Percentiles rank a stretch among this genome's conserved stretches.
phyloP scores from a whole-genome alignment of 2,113 vertebrate species.

The Aphyosemion australe region DNA sequence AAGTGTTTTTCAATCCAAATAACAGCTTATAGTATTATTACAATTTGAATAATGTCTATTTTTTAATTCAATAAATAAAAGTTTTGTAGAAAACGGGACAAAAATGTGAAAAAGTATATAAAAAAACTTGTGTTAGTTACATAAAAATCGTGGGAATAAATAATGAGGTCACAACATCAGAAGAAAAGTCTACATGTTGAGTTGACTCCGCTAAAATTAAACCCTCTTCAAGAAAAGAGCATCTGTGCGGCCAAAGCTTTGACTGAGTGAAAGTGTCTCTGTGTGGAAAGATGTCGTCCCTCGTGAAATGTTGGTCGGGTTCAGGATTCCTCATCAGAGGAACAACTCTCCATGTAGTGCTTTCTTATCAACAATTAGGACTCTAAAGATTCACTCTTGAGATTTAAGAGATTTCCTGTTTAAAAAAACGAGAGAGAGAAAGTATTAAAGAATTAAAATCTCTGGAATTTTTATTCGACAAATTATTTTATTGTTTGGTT shows the following conservation, averaged over 20 bases:
- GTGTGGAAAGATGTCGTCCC: constrained; percentile 60
- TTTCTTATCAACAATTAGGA: constrained; percentile 57
- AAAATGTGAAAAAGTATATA: constrained; percentile 14
- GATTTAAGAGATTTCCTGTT: constrained; percentile 79
- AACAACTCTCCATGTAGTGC: constrained; percentile 47
- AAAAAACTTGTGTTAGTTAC: constrained; percentile 10
- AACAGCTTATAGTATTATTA: constrained; percentile 26
- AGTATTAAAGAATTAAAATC: constrained; percentile 54
- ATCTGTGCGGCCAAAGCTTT: constrained; percentile 26
- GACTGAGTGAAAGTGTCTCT: constrained; percentile 58
- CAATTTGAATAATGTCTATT: constrained; percentile 22
- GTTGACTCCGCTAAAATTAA: not conserved
- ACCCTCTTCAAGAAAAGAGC: constrained; percentile 7
- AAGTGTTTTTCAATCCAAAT: constrained; percentile 17
- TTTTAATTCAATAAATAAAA: constrained; percentile 73
- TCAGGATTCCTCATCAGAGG: constrained; percentile 66
- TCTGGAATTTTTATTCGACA: constrained; percentile 13
- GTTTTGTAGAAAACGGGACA: constrained; percentile 29
- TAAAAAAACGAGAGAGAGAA: constrained; percentile 71
- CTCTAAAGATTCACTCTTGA: constrained; percentile 65
- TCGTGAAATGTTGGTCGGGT: constrained; percentile 63
- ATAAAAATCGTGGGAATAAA: constrained; percentile 49
- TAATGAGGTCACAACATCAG: constrained; percentile 21
- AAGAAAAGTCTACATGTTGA: constrained; percentile 9
- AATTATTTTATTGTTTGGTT: constrained; percentile 12